Base-by-base conservation (phyloP, 2,113 vertebrate genomes). In the Pachypanchax playfairii region DNA sequence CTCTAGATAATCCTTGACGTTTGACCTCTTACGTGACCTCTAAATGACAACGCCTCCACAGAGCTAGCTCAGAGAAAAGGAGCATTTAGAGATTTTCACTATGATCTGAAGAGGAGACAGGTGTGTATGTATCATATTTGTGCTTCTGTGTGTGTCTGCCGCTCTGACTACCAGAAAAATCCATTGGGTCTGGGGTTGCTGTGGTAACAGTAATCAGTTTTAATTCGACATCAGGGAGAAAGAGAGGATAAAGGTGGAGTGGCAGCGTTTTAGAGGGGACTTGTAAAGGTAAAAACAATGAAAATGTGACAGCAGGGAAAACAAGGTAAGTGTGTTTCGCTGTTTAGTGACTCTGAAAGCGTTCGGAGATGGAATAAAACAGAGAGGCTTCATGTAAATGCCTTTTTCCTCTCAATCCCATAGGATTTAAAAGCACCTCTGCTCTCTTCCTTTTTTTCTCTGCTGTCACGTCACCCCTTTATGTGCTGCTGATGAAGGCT, bases 121-220 rank as follows among this genome's bases (percentile, higher is more conserved):
- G 29, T n/a, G 56, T 47, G 31, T 43, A 33, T 20, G 15, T 17
- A 15, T 8, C 25, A n/a, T 20, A 18, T 60, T 36, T 54, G 20
- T 51, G 31, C 44, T 31, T 51, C 47, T 49, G 28, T 58, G 50
- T 49, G 35, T 6, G 5, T 57, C n/a, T 56, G 80, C 70, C 53
- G 15, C 46, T 80, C 68, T 84, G 89, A 86, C 79, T 57, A 76
- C 79, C 41, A 35, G 79, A 70, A 56, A 85, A 88, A 91, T 90
- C 91, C 84, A 91, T 90, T 76, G 92, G 92, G 91, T 93, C 89
- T 75, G 88, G 43, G 83, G 94, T 95, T 93, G 88, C 92, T 86
- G 85, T 89, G 91, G 86, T 84, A 89, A 96, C 91, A 72, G 50
- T 85, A 83, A 83, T 89, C 79, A 87, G 88, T 69, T 89, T 83